These are phyloP conservation scores for Choreutis nemorana DNA, from an alignment of 2,888 invertebrate genomes.

Conservation along the genomic window DNA sequence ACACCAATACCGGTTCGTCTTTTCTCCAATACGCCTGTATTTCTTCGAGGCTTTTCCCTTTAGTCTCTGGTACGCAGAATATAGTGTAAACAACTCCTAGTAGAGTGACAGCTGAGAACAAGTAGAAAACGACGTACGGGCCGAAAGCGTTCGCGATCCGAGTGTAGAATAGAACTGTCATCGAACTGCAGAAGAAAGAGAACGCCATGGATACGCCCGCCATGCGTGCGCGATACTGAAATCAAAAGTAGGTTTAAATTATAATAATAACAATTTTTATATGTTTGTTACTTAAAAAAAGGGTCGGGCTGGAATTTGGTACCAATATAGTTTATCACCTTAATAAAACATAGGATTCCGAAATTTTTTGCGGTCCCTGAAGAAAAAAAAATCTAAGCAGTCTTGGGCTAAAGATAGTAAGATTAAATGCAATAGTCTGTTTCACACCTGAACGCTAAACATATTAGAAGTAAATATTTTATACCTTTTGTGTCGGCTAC, in stretches of 20 bases:
- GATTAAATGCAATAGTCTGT: too few relatives aligned
- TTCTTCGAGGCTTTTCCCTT: conserved; percentile 40
- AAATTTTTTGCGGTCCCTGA: background rate
- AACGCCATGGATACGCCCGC: conserved; percentile 42
- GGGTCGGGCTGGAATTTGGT: background rate
- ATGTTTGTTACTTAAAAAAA: background rate
- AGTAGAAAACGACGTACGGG: conserved; percentile 39
- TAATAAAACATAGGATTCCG: background rate
- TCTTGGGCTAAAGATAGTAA: too few relatives aligned
- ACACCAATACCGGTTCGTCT: conserved; percentile 24
- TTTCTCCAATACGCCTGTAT: conserved; percentile 37
- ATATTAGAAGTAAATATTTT: too few relatives aligned
- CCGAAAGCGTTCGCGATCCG: conserved; percentile 39
- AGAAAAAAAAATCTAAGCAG: conserved; percentile 1
- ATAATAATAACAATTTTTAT: background rate
- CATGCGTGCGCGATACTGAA: conserved; percentile 38
- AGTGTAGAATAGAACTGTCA: conserved; percentile 40
- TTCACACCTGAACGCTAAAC: too few relatives aligned
- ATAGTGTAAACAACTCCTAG: conserved; percentile 40
- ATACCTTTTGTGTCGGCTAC: too few relatives aligned
- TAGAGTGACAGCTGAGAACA: conserved; percentile 36
- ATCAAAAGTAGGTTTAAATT: conserved; percentile 1
- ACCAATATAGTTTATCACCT: background rate
- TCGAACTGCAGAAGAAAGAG: conserved; percentile 44
- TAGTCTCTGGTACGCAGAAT: conserved; percentile 54